Evolutionary conservation across 2,888 invertebrate species (phyloP).

Genomic region (Diogma glabrata): DNA sequence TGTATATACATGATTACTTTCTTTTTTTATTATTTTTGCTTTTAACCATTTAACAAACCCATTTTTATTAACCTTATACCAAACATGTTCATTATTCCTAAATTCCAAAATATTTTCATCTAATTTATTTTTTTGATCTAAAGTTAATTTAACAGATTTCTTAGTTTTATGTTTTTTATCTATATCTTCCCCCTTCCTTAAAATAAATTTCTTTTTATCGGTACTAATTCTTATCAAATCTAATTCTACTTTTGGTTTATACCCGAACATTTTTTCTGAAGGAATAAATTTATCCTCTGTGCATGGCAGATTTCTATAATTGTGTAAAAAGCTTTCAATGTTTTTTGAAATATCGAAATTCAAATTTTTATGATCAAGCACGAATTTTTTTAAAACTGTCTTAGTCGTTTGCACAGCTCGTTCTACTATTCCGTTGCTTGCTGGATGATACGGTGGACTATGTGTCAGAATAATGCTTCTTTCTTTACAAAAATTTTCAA

Average conservation of each 20-base stretch:
- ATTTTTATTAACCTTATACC: too few species aligned
- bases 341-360: not conserved
- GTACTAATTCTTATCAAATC: not conserved
- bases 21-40: too few species aligned
- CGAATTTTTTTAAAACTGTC: not conserved
- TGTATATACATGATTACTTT: too few species aligned
- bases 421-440: conserved; percentile 13
- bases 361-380: not conserved
- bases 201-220: too few species aligned
- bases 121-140: too few species aligned
- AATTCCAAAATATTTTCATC: too few species aligned
- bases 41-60: too few species aligned
- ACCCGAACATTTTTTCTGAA: not conserved
- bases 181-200: too few species aligned
- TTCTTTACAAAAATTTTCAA: conserved; percentile 10
- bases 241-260: not conserved
- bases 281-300: not conserved
- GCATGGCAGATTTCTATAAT: not conserved
- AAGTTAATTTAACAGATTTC: too few species aligned
- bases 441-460: conserved; percentile 13
- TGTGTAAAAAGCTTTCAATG: not conserved
- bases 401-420: conserved; percentile 5
- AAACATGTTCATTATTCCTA: too few species aligned
- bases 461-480: conserved; percentile 6
- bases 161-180: too few species aligned